Evolutionary conservation across 2,888 invertebrate genomes (phyloP).

Genomic region (Drosophila nigritarsus): DNA sequence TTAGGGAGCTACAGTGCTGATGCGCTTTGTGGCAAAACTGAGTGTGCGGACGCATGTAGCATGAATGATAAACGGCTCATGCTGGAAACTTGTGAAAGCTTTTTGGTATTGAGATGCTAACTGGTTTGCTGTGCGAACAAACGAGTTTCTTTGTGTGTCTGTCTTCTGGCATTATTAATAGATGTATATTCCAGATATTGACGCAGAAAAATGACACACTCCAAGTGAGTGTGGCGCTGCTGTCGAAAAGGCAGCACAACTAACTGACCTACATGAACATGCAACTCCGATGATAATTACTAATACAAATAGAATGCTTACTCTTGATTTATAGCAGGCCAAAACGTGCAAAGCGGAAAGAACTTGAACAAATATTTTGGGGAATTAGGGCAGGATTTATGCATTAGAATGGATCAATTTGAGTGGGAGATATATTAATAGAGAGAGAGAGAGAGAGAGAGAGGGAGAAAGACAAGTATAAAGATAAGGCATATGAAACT

Average conservation of each 20-base stretch:
- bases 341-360: not conserved
- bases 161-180: constrained; percentile 46
- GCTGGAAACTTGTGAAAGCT: constrained; percentile 59
- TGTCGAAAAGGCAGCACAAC: not conserved
- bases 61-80: constrained; percentile 52
- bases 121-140: constrained; percentile 45
- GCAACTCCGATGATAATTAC: not conserved
- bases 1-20: constrained; percentile 36
- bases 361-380: not conserved
- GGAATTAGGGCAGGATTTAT: not conserved
- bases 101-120: constrained; percentile 51
- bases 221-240: not conserved
- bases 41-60: constrained; percentile 36
- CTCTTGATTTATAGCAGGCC: not conserved
- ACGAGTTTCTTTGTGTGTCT: constrained; percentile 46
- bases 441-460: too few species aligned
- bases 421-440: not conserved
- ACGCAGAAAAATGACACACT: constrained; percentile 17
- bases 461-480: too few species aligned
- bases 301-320: not conserved
- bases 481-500: not conserved
- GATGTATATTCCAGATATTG: constrained; percentile 31
- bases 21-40: constrained; percentile 46
- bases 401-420: not conserved
- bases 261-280: constrained; percentile 3